These are phyloP conservation scores for Oncopodura yosiiana DNA, from an alignment of 1,140 invertebrate species.

Conservation along the genomic window DNA sequence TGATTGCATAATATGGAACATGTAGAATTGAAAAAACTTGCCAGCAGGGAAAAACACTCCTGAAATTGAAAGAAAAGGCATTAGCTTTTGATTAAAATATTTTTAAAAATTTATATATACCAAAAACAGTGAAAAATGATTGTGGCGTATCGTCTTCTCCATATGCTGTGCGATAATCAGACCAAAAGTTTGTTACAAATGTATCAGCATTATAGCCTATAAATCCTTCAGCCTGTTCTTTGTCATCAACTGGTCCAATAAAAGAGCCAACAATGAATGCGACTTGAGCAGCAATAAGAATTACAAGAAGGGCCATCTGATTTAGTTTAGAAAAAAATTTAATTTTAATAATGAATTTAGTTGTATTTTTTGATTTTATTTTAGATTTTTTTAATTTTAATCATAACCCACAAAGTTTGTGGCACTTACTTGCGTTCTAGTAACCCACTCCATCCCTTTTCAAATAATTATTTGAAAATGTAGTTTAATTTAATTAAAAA, in stretches of 20 bases:
- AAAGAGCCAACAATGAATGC: slow-evolving; percentile 52
- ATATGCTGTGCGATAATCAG: slow-evolving; percentile 37
- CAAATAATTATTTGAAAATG: too few relatives aligned
- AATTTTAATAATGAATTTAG: slow-evolving; percentile 1
- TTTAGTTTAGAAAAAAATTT: slow-evolving; percentile 44
- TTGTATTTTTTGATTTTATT: not conserved
- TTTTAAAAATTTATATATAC: too few relatives aligned
- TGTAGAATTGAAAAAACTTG: not conserved
- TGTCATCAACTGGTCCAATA: slow-evolving; percentile 45
- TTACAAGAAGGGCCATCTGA: slow-evolving; percentile 51
- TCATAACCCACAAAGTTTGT: not conserved
- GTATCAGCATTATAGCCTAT: slow-evolving; percentile 44
- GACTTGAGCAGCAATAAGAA: slow-evolving; percentile 49
- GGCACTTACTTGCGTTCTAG: too few relatives aligned
- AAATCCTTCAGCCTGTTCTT: slow-evolving; percentile 46
- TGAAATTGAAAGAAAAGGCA: slow-evolving; percentile 38
- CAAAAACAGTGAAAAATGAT: slow-evolving; percentile 39
- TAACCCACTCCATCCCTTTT: too few relatives aligned
- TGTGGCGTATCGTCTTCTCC: slow-evolving; percentile 36
- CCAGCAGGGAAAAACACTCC: slow-evolving; percentile 42
- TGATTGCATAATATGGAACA: not conserved
- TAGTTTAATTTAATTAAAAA: slow-evolving; percentile 4
- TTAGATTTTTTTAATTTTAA: not conserved
- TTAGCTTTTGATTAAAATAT: too few relatives aligned
- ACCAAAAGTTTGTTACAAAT: slow-evolving; percentile 37